Base-by-base conservation (phyloP, 1,140 invertebrate species). In the Carposina sasakii region DNA sequence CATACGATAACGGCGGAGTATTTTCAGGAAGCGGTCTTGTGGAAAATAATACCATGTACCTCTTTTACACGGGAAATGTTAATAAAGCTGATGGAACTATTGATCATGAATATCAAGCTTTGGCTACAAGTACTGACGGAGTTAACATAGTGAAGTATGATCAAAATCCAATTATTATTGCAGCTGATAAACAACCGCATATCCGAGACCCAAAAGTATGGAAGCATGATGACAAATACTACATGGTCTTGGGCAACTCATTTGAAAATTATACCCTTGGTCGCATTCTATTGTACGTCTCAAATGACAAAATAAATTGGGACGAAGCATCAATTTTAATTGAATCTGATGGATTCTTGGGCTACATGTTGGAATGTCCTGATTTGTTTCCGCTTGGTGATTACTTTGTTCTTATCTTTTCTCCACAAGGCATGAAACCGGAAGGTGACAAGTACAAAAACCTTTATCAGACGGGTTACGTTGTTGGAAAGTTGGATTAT, bases 151-250 rank as follows among this genome's bases (percentile, higher is more conserved):
- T 20, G 0, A 85, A 85, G 54, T 69, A 67, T 48, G 39, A 39
- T 20, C 23, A 13, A 2, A 83, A 83, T 57, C 76, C 77, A 9
- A 59, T 84, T 2, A 64, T 84, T 23, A 44, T 52, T 2, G 71
- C 46, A 9, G 36, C 53, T 5, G 55, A 69, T 13, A 52, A 57
- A 41, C 73, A 77, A 41, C 69, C 70, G 5, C 60, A 84, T 57
- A 58, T 85, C 20, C 56, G 81, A 43, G 81, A 85, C 42, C 81
- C 83, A 1, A 85, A 85, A 66, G 70, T 82, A 19, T 85, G 78
- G 79, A 71, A 79, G 44, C 65, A 75, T 19, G 41, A 48, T 2
- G 56, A 61, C 34, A 62, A 42, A n/a, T 85, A 71, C 50, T 85
- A 75, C 22, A 77, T 83, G 72, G 71, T 84, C 1, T 40, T 83